Evolutionary conservation across 2,888 invertebrate genomes (phyloP).

Genomic region (Didymodactylos carnosus): DNA sequence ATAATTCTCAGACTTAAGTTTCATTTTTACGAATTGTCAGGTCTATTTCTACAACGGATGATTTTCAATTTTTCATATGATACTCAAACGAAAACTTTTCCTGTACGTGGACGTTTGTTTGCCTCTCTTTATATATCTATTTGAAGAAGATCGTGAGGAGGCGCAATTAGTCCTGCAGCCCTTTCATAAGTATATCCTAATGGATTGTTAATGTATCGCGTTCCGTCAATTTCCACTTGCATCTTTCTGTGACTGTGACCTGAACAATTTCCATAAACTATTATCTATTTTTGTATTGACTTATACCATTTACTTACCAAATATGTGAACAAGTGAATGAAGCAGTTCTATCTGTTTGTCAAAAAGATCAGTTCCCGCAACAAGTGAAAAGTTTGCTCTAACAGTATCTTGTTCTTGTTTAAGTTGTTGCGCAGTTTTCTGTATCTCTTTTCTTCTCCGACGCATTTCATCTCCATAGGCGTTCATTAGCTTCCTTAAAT

Average conservation of each 20-base stretch:
- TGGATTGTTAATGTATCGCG: not conserved
- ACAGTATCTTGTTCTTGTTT: not conserved
- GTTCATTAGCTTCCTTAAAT: not conserved
- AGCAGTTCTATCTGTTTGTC: not conserved
- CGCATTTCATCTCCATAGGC: not conserved
- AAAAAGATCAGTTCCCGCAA: not conserved
- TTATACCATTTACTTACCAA: not conserved
- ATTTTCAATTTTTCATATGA: too few relatives aligned
- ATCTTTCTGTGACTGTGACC: not conserved
- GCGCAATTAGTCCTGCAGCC: not conserved
- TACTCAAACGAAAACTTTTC: too few relatives aligned
- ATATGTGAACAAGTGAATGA: not conserved
- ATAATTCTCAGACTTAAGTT: too few relatives aligned
- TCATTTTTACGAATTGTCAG: too few relatives aligned
- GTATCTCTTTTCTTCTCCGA: not conserved
- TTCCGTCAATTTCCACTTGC: not conserved
- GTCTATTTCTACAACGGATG: too few relatives aligned
- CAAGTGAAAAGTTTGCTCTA: not conserved
- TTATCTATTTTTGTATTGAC: not conserved
- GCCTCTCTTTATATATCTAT: too few relatives aligned
- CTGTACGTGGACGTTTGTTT: too few relatives aligned
- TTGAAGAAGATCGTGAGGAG: not conserved
- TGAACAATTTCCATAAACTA: not conserved
- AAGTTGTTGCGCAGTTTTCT: too few relatives aligned
- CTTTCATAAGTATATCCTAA: not conserved